Evolutionary conservation across 2,797 vertebrate species (phyloP), one percentile per base, ranked within the genome.

Genomic region (Pseudomugil gertrudae): DNA sequence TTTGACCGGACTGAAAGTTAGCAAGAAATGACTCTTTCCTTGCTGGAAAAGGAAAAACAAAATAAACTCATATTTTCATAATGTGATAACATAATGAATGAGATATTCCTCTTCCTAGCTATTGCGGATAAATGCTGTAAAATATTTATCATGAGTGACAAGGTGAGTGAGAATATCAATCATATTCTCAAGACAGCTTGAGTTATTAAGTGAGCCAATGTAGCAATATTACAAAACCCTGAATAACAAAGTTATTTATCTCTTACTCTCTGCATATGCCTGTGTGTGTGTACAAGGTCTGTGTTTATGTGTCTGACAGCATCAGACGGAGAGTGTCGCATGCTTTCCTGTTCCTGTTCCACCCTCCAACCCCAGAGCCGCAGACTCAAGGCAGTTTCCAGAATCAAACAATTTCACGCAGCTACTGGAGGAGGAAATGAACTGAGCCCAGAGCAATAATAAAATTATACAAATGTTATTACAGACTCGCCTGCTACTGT

Each of bases 401-500:
- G 96, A 98, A 96, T 97, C 96, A 94, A 94, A 95, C 93, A 98
- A 99, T 98, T 98, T 98, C 95, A 98, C 96, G 96, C 96, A 96
- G 95, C 95, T 95, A 96, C 96, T 96, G 95, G 95, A 95, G 87
- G 94, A 96, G 96, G 95, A 98, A 98, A 98, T 98, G 96, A 98
- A 97, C 97, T 97, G 94, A 97, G 97, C 97, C 97, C 94, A 94
- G 93, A 98, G 97, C 97, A 96, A 96, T 97, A 96, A 98, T 97
- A 96, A 97, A 99, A 98, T 98, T 98, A 98, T 97, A 97, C 96
- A 98, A 99, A 99, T 97, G 96, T 98, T 98, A 98, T 98, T 99
- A 98, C 96, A 96, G 96, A 96, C 94, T 96, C 95, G 97, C 96
- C 95, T 96, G 96, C 96, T 95, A 96, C 96, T 98, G 96, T 98